Evolutionary conservation across 1,140 invertebrate genomes (phyloP).

Genomic region (Lepidurus packardi): DNA sequence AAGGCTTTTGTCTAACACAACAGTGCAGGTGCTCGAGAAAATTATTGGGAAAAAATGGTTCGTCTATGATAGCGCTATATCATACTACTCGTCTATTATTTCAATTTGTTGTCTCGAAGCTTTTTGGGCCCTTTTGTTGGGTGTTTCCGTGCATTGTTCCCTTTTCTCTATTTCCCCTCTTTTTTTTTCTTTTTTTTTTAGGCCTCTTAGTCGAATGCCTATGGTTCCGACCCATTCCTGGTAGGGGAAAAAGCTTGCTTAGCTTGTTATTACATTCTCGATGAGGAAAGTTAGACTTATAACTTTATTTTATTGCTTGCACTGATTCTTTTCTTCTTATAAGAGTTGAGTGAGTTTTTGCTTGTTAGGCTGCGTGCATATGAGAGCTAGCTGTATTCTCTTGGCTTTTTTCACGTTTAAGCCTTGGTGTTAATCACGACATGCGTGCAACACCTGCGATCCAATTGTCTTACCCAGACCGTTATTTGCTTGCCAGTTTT

Average conservation of each 20-base stretch:
- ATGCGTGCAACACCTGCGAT: conserved; percentile 10
- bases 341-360: not conserved
- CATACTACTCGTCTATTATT: not conserved
- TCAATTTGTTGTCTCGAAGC: not conserved
- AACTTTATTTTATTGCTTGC: not conserved
- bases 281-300: not conserved
- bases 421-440: not conserved
- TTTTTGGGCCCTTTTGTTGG: not conserved
- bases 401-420: not conserved
- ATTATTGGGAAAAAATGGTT: not conserved
- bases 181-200: not conserved
- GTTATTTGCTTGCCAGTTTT: not conserved
- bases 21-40: not conserved
- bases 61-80: not conserved
- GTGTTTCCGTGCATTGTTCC: not conserved
- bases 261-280: conserved; percentile 19
- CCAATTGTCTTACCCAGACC: not conserved
- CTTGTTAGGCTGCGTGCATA: not conserved
- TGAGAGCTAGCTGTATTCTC: not conserved
- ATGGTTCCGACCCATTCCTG: not conserved
- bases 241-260: not conserved
- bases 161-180: not conserved
- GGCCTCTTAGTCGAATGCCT: not conserved
- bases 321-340: not conserved
- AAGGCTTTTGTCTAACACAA: not conserved